Conservation (phyloP, 2,113 vertebrate species). For the Gymnobelideus leadbeateri region DNA sequence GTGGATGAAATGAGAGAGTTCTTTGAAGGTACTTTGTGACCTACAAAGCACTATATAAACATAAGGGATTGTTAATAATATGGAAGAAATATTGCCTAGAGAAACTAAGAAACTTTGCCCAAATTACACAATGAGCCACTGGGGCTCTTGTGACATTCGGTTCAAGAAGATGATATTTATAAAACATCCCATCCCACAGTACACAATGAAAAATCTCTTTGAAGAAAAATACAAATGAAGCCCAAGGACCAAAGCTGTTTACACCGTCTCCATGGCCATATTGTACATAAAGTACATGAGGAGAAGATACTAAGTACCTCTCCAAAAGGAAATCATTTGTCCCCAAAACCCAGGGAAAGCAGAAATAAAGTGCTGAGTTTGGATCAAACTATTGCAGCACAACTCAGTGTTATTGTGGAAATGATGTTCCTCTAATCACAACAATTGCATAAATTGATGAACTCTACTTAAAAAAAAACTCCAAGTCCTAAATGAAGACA, state of each 20-base stretch:
- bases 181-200: slow-evolving; percentile 20
- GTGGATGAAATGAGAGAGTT: background rate
- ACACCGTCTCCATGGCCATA: slow-evolving; percentile 10
- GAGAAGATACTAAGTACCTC: slow-evolving; percentile 46
- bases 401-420: slow-evolving; percentile 57
- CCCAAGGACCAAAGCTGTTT: background rate
- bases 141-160: background rate
- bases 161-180: slow-evolving; percentile 42
- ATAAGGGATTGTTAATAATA: background rate
- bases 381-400: slow-evolving; percentile 32
- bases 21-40: background rate
- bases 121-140: slow-evolving; percentile 15
- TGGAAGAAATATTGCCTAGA: background rate
- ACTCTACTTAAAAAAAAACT: slow-evolving; percentile 31
- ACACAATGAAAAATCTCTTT: slow-evolving; percentile 45
- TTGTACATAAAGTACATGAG: slow-evolving; percentile 48
- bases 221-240: slow-evolving; percentile 47
- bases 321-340: slow-evolving; percentile 72
- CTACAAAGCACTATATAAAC: background rate
- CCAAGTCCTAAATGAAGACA: slow-evolving; percentile 50
- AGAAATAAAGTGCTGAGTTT: slow-evolving; percentile 43
- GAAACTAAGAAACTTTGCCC: slow-evolving; percentile 29
- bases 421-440: slow-evolving; percentile 39
- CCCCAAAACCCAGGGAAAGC: slow-evolving; percentile 47
- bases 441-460: slow-evolving; percentile 55